Base-by-base conservation (phyloP, 1,140 invertebrate species). In the Heliconius congener region DNA sequence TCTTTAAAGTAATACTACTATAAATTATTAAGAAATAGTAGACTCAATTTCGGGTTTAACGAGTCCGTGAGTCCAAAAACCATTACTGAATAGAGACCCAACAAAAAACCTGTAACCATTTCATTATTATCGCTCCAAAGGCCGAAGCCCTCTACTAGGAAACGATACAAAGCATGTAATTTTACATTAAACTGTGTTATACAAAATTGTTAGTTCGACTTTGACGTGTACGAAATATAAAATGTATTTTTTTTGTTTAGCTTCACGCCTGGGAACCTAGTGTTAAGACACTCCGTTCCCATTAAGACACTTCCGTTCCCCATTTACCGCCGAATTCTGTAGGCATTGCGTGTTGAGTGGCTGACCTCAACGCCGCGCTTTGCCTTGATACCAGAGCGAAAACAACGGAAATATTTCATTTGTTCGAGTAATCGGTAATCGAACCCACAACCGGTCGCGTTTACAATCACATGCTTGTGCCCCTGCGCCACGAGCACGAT, bases 111-210 rank as follows among this genome's bases (percentile, higher is more conserved):
- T 71, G 76, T 39, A 71, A 77, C 76, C 70, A 77, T 77, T 72
- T 70, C 76, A 72, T 72, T 77, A 76, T 76, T 76, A 77, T 77
- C 76, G 37, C 37, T 39, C 27, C 76, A 77, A 55, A 77, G 76
- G 50, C 76, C 76, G 70, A 55, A 77, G 76, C 76, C 76, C 76
- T 76, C 75, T 76, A 76, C 75, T 77, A 77, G 76, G 76, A 77
- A 77, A 77, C 74, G 74, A 76, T 66, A 77, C 46, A 52, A 72
- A 55, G 76, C 76, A 70, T 77, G 60, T 77, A 77, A 77, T 77
- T 72, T 77, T 72, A 77, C 76, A 72, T 77, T 72, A 77, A 72
- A 77, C 42, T 77, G 66, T 77, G 76, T 77, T 77, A 72, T 77
- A 77, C 60, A 77, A 71, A 72, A 77, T 77, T 42, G 76, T 72